Conservation (phyloP, 2,888 invertebrate genomes). For the Panzeria rudis region DNA sequence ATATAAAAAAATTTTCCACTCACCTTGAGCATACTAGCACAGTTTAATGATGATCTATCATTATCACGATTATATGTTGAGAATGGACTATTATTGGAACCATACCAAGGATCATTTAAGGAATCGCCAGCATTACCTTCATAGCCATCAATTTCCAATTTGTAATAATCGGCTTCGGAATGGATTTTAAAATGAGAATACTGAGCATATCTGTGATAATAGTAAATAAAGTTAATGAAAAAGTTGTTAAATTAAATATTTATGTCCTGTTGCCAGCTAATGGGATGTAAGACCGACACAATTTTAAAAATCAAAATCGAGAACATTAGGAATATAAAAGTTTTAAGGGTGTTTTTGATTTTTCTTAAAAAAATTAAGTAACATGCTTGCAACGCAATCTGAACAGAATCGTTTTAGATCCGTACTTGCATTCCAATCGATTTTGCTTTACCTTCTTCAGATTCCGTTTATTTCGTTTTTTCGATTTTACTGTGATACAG, state of each 20-base stretch:
- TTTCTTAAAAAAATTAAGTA: too few species aligned
- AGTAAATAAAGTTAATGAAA: not conserved
- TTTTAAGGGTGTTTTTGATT: too few species aligned
- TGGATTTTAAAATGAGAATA: constrained; percentile 96
- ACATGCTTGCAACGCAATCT: too few species aligned
- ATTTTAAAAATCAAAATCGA: too few species aligned
- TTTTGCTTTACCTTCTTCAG: too few species aligned
- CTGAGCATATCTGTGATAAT: constrained; percentile 90
- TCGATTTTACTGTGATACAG: too few species aligned
- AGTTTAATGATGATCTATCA: constrained; percentile 94
- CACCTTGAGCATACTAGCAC: constrained; percentile 94
- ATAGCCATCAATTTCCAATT: constrained; percentile 95
- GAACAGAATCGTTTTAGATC: too few species aligned
- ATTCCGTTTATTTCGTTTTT: too few species aligned
- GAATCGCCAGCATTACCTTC: constrained; percentile 96
- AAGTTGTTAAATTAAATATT: not conserved
- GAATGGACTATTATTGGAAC: constrained; percentile 96
- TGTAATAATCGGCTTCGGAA: constrained; percentile 95
- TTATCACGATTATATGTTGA: constrained; percentile 97
- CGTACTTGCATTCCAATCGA: too few species aligned
- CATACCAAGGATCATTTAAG: constrained; percentile 96
- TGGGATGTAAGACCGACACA: too few species aligned
- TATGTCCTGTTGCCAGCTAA: too few species aligned
- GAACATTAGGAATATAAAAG: too few species aligned
- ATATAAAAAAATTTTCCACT: not conserved